phyloP scores from a whole-genome alignment of 1,140 invertebrate genomes.

The Oncopeltus fasciatus region DNA sequence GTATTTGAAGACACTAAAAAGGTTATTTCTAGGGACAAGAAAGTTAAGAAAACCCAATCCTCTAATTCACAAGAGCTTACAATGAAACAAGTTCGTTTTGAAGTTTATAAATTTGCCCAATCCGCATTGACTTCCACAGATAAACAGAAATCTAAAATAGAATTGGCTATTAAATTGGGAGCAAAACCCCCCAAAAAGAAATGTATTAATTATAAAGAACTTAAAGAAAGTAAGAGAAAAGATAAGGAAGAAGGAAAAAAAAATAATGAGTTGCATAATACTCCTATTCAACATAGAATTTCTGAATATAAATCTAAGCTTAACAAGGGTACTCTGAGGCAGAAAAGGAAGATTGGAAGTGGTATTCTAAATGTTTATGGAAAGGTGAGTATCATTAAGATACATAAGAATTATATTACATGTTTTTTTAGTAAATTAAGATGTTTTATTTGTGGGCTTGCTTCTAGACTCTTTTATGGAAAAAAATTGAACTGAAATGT shows the following conservation, averaged over 20 bases:
- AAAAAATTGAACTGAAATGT: too few species aligned
- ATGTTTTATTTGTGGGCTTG: too few species aligned
- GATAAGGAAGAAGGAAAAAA: not conserved
- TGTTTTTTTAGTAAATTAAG: too few species aligned
- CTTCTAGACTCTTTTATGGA: too few species aligned
- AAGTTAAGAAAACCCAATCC: too few species aligned
- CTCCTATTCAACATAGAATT: not conserved
- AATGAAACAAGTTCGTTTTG: constrained; percentile 13
- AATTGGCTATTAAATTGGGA: constrained; percentile 11
- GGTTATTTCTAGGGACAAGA: too few species aligned
- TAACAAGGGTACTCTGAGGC: constrained; percentile 1
- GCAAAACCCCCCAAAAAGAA: constrained; percentile 14
- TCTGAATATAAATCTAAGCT: not conserved
- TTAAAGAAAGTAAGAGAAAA: not conserved
- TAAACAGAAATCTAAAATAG: constrained; percentile 9
- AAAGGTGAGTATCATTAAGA: constrained; percentile 4
- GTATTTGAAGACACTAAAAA: too few species aligned
- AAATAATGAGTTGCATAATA: not conserved
- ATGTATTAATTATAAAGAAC: not conserved
- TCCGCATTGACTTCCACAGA: not conserved
- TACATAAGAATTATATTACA: too few species aligned
- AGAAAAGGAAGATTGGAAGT: constrained; percentile 6
- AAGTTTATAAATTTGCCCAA: constrained; percentile 16
- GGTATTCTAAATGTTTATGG: constrained; percentile 13
- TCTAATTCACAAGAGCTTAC: not conserved